A percentile compares a stretch with the other conserved stretches of the same genome.
phyloP scores from a whole-genome alignment of 2,113 vertebrate species.

The Tyto alba region DNA sequence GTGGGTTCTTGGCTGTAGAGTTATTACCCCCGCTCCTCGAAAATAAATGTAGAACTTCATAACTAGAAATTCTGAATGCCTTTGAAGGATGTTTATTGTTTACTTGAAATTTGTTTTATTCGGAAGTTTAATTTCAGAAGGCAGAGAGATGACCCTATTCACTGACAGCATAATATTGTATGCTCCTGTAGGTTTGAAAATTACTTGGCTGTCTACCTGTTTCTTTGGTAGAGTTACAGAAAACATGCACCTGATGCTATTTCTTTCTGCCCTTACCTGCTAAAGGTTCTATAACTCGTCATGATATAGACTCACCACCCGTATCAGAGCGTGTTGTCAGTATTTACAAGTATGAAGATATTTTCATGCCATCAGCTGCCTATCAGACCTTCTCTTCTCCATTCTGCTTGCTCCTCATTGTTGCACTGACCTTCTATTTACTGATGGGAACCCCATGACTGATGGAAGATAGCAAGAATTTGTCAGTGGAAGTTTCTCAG shows the following conservation, averaged over 20 bases:
- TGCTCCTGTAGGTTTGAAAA: not conserved
- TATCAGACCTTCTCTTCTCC: constrained; percentile 99
- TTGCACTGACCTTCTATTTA: constrained; percentile 97
- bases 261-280: constrained; percentile 32
- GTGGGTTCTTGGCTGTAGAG: not conserved
- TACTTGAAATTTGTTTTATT: not conserved
- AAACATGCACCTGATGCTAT: not conserved
- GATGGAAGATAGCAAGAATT: not conserved
- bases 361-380: constrained; percentile 98
- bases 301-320: constrained; percentile 94
- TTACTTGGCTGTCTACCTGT: not conserved
- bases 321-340: constrained; percentile 95
- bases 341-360: constrained; percentile 98
- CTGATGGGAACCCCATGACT: constrained; percentile 96
- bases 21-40: not conserved
- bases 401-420: constrained; percentile 96
- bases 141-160: not conserved
- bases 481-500: constrained; percentile 39
- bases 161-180: not conserved
- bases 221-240: not conserved
- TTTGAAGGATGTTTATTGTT: not conserved
- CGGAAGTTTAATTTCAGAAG: not conserved
- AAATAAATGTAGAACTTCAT: not conserved
- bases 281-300: constrained; percentile 94
- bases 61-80: not conserved